Evolutionary conservation across 1,140 invertebrate genomes (phyloP), one percentile per base, ranked within the genome.

Genomic region (Megalonaias nervosa): DNA sequence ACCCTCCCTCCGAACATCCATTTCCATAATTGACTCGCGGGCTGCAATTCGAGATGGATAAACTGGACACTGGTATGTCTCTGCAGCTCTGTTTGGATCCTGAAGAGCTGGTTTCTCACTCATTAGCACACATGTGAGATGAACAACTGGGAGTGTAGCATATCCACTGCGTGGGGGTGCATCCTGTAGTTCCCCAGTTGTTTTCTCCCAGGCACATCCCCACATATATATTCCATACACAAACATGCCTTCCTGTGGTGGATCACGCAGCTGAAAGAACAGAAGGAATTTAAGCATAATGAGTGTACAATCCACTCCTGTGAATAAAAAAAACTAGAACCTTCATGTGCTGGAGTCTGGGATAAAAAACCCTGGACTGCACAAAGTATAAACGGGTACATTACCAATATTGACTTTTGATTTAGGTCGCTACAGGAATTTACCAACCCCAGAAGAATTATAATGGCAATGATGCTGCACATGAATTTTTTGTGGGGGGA

Each of bases 191-290:
- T 91, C 90, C 58, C 87, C 86, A 17, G 86, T 90, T 57, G 89
- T 90, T 79, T 90, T 91, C 67, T 91, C 90, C 87, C 89, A 90
- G n/a, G 85, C 81, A 84, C 89, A 90, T 12, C 89, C 90, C 91
- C 91, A 91, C 16, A 91, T 79, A 70, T 90, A 87, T 59, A 91
- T 87, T 23, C 90, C 91, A 79, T 86, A 89, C 13, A 91, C 82
- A 85, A 90, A 91, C 81, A 91, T 89, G 4, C 91, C 91, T 75
- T 91, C 90, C 64, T 87, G 86, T n/a, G 90, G 90, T 71, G 91
- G 90, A 59, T 91, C 90, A 57, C 89, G 82, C 16, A 91, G 75
- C 89, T 91, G 76, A 16, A 80, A 83, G 58, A 71, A 67, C n/a
- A 75, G 64, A 57, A 67, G 64, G 38, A 21, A 71, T n/a, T 15